Conservation (phyloP, 2,888 invertebrate genomes). For the Sceliomorpha sp. region DNA sequence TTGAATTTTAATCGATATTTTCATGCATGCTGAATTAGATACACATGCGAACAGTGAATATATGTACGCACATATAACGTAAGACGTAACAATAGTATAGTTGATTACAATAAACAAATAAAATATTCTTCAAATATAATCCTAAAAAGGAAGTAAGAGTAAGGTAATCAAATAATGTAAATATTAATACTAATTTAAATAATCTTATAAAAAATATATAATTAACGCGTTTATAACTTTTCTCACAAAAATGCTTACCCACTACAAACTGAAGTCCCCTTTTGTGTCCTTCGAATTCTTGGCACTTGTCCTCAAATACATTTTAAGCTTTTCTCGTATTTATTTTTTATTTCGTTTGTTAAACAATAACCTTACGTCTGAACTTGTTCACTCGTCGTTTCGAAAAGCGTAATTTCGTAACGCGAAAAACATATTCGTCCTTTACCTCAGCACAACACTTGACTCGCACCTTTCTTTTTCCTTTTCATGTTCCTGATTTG, state of each 20-base stretch:
- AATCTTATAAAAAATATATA: no score
- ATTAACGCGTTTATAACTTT: constrained; percentile 14
- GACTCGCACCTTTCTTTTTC: constrained; percentile 34
- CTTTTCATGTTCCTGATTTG: constrained; percentile 34
- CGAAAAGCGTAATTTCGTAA: neutral
- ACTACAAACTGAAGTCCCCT: constrained; percentile 24
- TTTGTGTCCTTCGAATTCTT: constrained; percentile 45
- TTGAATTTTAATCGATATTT: no score
- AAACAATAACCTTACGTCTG: neutral
- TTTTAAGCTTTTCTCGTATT: constrained; percentile 29
- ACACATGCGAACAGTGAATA: no score
- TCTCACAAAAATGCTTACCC: constrained; percentile 30
- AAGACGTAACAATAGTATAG: no score
- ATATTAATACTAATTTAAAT: no score
- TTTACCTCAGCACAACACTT: constrained; percentile 29
- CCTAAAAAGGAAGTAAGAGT: no score
- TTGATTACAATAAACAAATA: no score
- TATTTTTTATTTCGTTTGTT: constrained; percentile 1
- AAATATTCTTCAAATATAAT: no score
- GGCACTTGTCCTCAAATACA: constrained; percentile 38
- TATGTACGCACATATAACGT: no score
- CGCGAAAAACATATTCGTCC: neutral
- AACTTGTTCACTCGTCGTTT: neutral
- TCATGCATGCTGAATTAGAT: no score
- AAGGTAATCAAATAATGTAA: no score